Conservation (phyloP, 1,140 invertebrate genomes). For the Drosophila takahashii region DNA sequence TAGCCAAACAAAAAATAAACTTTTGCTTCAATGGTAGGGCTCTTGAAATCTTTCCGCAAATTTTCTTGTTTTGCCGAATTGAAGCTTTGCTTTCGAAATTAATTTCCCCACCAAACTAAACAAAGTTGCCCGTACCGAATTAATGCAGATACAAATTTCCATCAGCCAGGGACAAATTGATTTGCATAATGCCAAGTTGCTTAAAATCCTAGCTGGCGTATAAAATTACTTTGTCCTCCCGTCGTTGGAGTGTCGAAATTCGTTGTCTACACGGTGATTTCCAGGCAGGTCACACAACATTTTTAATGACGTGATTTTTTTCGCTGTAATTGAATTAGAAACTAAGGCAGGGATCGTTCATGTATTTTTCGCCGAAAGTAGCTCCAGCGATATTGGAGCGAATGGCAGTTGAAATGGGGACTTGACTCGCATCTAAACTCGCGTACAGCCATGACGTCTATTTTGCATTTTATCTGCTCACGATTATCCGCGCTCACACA, state of each 20-base stretch:
- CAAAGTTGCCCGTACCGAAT: slow-evolving; percentile 59
- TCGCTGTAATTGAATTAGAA: slow-evolving; percentile 68
- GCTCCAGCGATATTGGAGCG: slow-evolving; percentile 4
- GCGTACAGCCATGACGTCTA: slow-evolving; percentile 32
- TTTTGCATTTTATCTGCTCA: slow-evolving; percentile 74
- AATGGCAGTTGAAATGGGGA: slow-evolving; percentile 32
- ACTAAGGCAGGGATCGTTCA: slow-evolving; percentile 4
- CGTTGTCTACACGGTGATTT: slow-evolving; percentile 23
- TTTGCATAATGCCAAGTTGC: slow-evolving; percentile 76
- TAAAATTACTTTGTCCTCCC: slow-evolving; percentile 58
- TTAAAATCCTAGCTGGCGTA: slow-evolving; percentile 47
- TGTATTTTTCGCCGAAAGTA: not conserved
- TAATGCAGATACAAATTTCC: slow-evolving; percentile 57
- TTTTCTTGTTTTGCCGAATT: slow-evolving; percentile 50
- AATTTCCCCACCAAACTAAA: slow-evolving; percentile 64
- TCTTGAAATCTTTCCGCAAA: slow-evolving; percentile 37
- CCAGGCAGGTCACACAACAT: slow-evolving; percentile 61
- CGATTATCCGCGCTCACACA: slow-evolving; percentile 17
- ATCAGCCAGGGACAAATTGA: slow-evolving; percentile 58
- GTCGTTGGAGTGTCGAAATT: slow-evolving; percentile 10
- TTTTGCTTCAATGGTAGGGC: slow-evolving; percentile 19
- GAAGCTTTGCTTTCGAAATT: slow-evolving; percentile 72
- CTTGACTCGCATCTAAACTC: slow-evolving; percentile 33
- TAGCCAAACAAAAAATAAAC: slow-evolving; percentile 27
- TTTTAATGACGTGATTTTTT: slow-evolving; percentile 58